Conservation (phyloP, 2,113 vertebrate species). For the Rhinoderma darwinii region DNA sequence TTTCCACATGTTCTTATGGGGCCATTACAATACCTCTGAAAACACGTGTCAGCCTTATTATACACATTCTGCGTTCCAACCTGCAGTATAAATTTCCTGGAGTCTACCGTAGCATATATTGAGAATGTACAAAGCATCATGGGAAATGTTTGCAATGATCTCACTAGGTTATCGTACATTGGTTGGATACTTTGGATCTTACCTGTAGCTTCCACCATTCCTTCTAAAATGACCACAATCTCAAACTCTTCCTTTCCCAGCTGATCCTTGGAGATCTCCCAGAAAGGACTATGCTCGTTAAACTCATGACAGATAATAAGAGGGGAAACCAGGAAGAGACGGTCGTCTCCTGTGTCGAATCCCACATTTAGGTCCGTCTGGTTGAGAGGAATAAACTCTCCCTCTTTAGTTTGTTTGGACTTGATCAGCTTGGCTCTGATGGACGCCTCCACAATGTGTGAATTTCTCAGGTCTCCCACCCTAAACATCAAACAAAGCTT, state of each 20-base stretch:
- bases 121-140: too few relatives aligned
- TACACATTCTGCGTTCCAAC: too few relatives aligned
- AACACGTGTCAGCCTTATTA: too few relatives aligned
- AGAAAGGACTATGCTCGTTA: constrained; percentile 55
- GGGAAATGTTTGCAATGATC: too few relatives aligned
- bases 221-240: constrained; percentile 59
- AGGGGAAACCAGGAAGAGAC: constrained; percentile 57
- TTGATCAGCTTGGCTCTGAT: constrained; percentile 59
- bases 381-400: constrained; percentile 59
- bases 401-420: constrained; percentile 59
- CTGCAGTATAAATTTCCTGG: too few relatives aligned
- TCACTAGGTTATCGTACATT: not conserved
- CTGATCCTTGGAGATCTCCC: constrained; percentile 53
- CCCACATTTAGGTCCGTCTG: constrained; percentile 59
- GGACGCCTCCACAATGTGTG: constrained; percentile 59
- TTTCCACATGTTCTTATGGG: too few relatives aligned
- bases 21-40: too few relatives aligned
- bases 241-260: constrained; percentile 58
- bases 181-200: not conserved
- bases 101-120: too few relatives aligned
- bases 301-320: constrained; percentile 59
- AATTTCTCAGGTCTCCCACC: constrained; percentile 57
- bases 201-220: constrained; percentile 60
- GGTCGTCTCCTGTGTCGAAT: constrained; percentile 58
- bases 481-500: constrained; percentile 59